Conservation (phyloP, 1,140 invertebrate species). For the Heliconius melpomene region DNA sequence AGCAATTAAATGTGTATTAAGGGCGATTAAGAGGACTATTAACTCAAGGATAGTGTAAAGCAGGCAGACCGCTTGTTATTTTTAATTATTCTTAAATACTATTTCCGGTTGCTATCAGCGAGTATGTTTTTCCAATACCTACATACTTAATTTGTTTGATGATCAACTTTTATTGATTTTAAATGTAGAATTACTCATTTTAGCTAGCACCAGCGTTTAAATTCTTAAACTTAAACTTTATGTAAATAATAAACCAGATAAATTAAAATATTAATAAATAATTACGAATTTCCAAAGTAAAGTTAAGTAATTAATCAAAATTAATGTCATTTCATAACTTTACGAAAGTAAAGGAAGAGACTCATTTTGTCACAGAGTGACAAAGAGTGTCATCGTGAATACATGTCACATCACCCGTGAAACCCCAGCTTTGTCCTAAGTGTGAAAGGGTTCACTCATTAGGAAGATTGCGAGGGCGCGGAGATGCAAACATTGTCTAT, state of each 20-base stretch:
- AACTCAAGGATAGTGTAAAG: slow-evolving; percentile 40
- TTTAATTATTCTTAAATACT: slow-evolving; percentile 42
- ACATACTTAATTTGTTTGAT: neutral
- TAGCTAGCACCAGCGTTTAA: no score
- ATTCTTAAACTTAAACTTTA: no score
- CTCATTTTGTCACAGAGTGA: slow-evolving; percentile 61
- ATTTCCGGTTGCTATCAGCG: slow-evolving; percentile 42
- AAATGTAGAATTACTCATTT: neutral
- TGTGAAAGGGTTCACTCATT: slow-evolving; percentile 81
- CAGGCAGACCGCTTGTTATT: slow-evolving; percentile 31
- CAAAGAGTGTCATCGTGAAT: slow-evolving; percentile 66
- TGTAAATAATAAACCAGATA: no score
- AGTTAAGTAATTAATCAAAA: slow-evolving; percentile 29
- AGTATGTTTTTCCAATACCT: slow-evolving; percentile 1
- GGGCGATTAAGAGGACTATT: slow-evolving; percentile 37
- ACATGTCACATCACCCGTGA: slow-evolving; percentile 73
- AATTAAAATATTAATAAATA: no score
- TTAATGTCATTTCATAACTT: slow-evolving; percentile 27
- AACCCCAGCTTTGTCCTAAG: slow-evolving; percentile 75
- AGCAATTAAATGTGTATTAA: slow-evolving; percentile 39
- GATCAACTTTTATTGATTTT: neutral
- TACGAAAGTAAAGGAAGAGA: slow-evolving; percentile 44
- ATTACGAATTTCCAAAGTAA: neutral
- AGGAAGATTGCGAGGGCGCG: slow-evolving; percentile 78
- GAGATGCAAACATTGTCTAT: slow-evolving; percentile 66